Conservation (phyloP, 1,140 invertebrate genomes). For the Nylanderia fulva region DNA sequence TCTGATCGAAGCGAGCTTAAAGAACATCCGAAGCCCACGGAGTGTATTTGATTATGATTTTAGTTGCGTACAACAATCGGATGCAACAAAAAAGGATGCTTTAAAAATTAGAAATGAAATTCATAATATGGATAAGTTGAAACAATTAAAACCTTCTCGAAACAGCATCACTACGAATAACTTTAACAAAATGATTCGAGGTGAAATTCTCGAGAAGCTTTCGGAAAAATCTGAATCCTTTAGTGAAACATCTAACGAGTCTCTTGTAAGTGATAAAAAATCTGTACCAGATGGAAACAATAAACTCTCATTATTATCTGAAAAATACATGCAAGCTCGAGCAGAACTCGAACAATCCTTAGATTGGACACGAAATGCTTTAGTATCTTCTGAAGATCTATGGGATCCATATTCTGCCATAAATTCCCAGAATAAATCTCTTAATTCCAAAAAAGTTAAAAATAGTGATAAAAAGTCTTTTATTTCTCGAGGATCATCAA, state of each 20-base stretch:
- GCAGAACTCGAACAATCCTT: conserved; percentile 15
- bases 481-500: background rate
- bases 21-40: conserved; percentile 58
- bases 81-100: background rate
- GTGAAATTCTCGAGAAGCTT: conserved; percentile 37
- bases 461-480: background rate
- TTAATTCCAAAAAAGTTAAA: background rate
- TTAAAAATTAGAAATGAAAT: background rate
- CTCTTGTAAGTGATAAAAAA: conserved; percentile 4
- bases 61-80: conserved; percentile 39
- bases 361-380: background rate
- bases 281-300: background rate
- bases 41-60: conserved; percentile 67
- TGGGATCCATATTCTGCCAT: background rate
- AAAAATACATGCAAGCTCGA: background rate
- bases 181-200: background rate
- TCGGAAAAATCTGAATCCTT: conserved; percentile 60
- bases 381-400: background rate
- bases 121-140: background rate
- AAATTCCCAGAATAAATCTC: background rate
- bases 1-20: conserved; percentile 67
- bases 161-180: background rate
- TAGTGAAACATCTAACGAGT: conserved; percentile 48
- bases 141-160: background rate
- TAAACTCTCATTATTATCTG: background rate